phyloP scores from a whole-genome alignment of 2,113 vertebrate genomes.

The Siphamia tubifer region DNA sequence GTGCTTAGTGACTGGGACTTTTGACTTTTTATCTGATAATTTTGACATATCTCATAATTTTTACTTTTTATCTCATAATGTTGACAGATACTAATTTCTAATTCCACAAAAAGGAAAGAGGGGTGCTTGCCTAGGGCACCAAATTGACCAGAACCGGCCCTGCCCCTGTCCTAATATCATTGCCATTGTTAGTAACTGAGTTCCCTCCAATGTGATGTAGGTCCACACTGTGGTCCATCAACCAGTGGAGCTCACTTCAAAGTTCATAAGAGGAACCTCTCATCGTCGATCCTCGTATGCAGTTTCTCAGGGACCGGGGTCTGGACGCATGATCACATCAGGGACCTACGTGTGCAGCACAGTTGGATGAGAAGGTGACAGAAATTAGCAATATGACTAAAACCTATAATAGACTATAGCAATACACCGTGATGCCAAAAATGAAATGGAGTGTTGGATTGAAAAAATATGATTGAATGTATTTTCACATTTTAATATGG shows the following conservation, averaged over 20 bases:
- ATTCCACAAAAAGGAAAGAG: too few species aligned
- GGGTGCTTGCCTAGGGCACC: too few species aligned
- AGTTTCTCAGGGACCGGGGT: slow-evolving; percentile 84
- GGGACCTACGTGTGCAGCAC: slow-evolving; percentile 22
- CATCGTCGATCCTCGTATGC: slow-evolving; percentile 83
- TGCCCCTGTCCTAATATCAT: too few species aligned
- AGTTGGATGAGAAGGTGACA: slow-evolving; percentile 29
- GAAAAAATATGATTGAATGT: background rate
- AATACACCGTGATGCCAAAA: background rate
- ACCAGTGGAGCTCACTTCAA: slow-evolving; percentile 59
- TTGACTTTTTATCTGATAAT: too few species aligned
- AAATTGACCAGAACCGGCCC: too few species aligned
- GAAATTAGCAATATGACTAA: background rate
- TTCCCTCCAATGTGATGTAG: slow-evolving; percentile 43
- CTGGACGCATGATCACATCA: slow-evolving; percentile 79
- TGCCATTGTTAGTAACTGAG: too few species aligned
- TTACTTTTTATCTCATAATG: too few species aligned
- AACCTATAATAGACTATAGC: background rate
- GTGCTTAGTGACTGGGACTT: too few species aligned
- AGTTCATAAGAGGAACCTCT: slow-evolving; percentile 32
- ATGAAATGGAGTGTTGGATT: background rate
- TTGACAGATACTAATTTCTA: too few species aligned
- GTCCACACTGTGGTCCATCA: slow-evolving; percentile 57
- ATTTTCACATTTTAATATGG: background rate
- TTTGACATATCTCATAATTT: too few species aligned